Conservation (phyloP, 2,888 invertebrate genomes). For the Apoda limacodes region DNA sequence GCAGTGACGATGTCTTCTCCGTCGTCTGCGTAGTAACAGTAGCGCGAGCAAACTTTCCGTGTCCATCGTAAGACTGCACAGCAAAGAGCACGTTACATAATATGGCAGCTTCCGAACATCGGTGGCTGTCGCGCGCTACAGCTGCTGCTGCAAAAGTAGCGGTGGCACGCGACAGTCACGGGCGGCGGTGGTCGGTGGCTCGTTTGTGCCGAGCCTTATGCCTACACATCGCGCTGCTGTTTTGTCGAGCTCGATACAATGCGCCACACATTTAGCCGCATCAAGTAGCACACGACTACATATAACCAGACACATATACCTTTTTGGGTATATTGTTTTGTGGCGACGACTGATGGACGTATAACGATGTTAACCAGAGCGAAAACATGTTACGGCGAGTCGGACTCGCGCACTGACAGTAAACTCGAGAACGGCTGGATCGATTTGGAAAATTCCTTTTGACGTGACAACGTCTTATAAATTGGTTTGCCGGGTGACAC, state of each 20-base stretch:
- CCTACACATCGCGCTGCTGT: too few relatives aligned
- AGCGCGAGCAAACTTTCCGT: slow-evolving; percentile 14
- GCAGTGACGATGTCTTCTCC: slow-evolving; percentile 8
- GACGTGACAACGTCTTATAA: too few relatives aligned
- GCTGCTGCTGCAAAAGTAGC: slow-evolving; percentile 2
- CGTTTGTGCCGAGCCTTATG: slow-evolving; percentile 3
- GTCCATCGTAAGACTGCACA: slow-evolving; percentile 11
- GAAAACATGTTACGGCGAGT: too few relatives aligned
- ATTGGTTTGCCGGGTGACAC: too few relatives aligned
- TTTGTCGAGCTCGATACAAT: too few relatives aligned
- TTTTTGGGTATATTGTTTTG: neutral
- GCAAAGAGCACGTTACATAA: slow-evolving; percentile 8
- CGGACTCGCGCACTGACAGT: too few relatives aligned
- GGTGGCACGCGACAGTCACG: slow-evolving; percentile 3
- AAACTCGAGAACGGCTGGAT: too few relatives aligned
- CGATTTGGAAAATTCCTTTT: too few relatives aligned
- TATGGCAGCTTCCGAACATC: slow-evolving; percentile 10
- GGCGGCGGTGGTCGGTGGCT: slow-evolving; percentile 4
- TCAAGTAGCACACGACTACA: neutral
- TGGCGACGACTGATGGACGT: neutral
- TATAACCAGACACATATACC: neutral
- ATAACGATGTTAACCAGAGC: neutral
- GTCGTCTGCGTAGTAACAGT: slow-evolving; percentile 8
- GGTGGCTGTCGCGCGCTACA: slow-evolving; percentile 12
- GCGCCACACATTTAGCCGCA: too few relatives aligned